Percentiles rank a stretch among this genome's conserved stretches.
phyloP scores from a whole-genome alignment of 2,113 vertebrate genomes.

The Ia io region DNA sequence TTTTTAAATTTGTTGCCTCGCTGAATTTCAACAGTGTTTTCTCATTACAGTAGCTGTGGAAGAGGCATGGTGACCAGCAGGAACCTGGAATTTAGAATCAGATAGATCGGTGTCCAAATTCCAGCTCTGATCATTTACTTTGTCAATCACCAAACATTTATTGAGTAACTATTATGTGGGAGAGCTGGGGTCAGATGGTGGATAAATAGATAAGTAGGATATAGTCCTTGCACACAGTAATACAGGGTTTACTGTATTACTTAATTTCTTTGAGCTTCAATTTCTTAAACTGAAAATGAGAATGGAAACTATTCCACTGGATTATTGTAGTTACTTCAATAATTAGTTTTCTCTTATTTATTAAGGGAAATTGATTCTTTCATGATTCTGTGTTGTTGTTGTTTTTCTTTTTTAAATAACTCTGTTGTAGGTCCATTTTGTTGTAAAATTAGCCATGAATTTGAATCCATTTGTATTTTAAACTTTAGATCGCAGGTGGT shows the following conservation, averaged over 20 bases:
- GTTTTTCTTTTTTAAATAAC: constrained; percentile 26
- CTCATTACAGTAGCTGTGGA: background rate
- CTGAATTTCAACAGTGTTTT: background rate
- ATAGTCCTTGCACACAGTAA: background rate
- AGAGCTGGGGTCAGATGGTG: background rate
- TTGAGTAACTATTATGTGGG: background rate
- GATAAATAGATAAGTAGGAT: background rate
- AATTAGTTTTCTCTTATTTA: background rate
- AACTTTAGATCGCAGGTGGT: background rate
- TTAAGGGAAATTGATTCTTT: background rate
- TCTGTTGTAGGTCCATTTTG: background rate
- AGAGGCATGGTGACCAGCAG: background rate
- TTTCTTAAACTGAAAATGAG: constrained; percentile 5
- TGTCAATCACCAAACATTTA: background rate
- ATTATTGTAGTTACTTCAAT: background rate
- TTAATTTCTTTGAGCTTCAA: background rate
- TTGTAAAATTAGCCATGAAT: background rate
- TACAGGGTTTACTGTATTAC: background rate
- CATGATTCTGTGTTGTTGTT: background rate
- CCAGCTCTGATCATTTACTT: background rate
- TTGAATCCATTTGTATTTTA: background rate
- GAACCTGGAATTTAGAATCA: background rate
- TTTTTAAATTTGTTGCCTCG: background rate
- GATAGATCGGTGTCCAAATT: background rate
- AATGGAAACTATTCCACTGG: background rate